Percentiles rank a stretch among this genome's conserved stretches.
Evolutionary conservation across 2,113 vertebrate genomes (phyloP).

Genomic region (Psammodynastes pulverulentus): DNA sequence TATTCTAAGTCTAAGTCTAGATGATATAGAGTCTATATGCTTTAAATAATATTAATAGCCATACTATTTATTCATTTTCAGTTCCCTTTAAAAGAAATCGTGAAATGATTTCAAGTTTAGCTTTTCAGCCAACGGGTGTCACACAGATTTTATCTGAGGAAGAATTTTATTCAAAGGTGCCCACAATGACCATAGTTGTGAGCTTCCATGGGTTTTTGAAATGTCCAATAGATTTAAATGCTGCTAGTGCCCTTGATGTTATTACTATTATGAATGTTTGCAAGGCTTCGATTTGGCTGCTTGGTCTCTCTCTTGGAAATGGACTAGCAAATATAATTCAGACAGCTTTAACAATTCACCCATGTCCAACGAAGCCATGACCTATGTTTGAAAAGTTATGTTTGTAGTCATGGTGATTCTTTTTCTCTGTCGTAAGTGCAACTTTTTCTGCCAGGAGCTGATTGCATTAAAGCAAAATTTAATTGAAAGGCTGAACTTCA

Average conservation of each 20-base stretch:
- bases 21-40: too few species aligned
- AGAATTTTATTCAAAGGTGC: background rate
- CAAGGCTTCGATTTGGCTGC: background rate
- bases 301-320: rapidly evolving
- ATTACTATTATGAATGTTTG: background rate
- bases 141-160: too few species aligned
- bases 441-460: slow-evolving; percentile 2
- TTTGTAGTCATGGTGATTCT: slow-evolving; percentile 22
- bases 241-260: background rate
- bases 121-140: background rate
- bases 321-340: rapidly evolving
- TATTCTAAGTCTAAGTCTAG: too few species aligned
- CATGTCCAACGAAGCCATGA: background rate
- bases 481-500: slow-evolving; percentile 20
- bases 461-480: slow-evolving; percentile 21
- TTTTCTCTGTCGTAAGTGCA: background rate
- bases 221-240: background rate
- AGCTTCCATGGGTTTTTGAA: background rate
- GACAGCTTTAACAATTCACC: background rate
- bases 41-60: background rate
- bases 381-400: background rate
- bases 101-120: background rate
- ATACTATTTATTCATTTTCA: background rate
- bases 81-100: background rate
- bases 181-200: background rate